These are phyloP conservation scores for Pogonognathellus flavescens DNA, from an alignment of 1,140 invertebrate species.

Conservation along the genomic window DNA sequence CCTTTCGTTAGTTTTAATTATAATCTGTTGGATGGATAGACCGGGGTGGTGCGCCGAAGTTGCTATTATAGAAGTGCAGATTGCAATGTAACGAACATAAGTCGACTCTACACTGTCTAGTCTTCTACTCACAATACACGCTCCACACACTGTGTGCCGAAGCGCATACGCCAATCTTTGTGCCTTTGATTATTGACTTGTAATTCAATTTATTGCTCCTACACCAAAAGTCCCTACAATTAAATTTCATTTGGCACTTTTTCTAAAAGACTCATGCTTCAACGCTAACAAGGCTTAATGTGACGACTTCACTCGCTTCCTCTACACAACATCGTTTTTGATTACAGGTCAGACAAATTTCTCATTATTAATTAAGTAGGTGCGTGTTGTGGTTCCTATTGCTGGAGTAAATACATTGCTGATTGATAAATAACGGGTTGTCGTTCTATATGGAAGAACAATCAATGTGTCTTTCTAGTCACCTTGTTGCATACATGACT, in stretches of 20 bases:
- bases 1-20: background rate
- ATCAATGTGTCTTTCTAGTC: no score
- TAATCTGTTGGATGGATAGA: background rate
- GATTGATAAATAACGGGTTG: no score
- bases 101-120: background rate
- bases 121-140: background rate
- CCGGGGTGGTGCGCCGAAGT: slow-evolving; percentile 11
- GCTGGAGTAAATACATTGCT: no score
- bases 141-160: background rate
- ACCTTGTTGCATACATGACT: no score
- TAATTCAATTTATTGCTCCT: slow-evolving; percentile 39
- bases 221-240: slow-evolving; percentile 10
- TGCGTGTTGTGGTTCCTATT: no score
- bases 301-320: background rate
- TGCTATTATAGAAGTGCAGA: background rate
- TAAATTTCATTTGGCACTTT: slow-evolving; percentile 23
- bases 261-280: slow-evolving; percentile 14
- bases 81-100: background rate
- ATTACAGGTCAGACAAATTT: slow-evolving; percentile 46
- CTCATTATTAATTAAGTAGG: slow-evolving; percentile 14
- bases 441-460: no score
- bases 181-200: slow-evolving; percentile 38
- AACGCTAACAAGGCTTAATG: background rate
- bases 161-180: slow-evolving; percentile 43
- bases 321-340: background rate